A percentile compares a stretch with the other conserved stretches of the same genome.
phyloP scores from a whole-genome alignment of 2,888 invertebrate species.

The Trichogramma dendrolimi region DNA sequence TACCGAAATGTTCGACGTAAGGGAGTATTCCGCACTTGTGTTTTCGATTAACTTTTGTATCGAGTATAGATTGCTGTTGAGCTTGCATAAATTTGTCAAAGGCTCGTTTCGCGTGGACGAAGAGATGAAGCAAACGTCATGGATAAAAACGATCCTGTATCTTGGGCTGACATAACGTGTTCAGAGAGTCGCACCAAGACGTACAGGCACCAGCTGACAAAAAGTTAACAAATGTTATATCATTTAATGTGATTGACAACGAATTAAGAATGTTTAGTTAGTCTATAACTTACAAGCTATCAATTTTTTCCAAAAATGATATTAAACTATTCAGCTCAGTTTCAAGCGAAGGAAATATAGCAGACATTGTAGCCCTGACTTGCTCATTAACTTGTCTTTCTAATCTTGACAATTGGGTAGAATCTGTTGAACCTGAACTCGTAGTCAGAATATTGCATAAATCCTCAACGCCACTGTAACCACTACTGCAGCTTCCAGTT shows the following conservation, averaged over 20 bases:
- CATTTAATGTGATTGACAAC: not conserved
- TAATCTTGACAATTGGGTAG: slow-evolving; percentile 53
- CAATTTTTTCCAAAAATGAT: slow-evolving; percentile 78
- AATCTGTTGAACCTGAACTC: slow-evolving; percentile 45
- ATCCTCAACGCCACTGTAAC: slow-evolving; percentile 42
- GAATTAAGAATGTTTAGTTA: not conserved
- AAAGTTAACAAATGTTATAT: slow-evolving; percentile 7
- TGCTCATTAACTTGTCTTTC: slow-evolving; percentile 74
- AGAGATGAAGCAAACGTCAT: slow-evolving; percentile 82
- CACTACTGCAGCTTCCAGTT: slow-evolving; percentile 25
- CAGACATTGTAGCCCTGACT: slow-evolving; percentile 80
- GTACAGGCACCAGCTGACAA: slow-evolving; percentile 83
- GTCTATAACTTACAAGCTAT: slow-evolving; percentile 73
- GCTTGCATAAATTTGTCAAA: slow-evolving; percentile 89
- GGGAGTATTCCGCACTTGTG: slow-evolving; percentile 85
- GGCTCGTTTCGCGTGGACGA: slow-evolving; percentile 83
- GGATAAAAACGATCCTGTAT: slow-evolving; percentile 79
- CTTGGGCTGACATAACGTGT: slow-evolving; percentile 87
- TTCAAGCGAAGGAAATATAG: slow-evolving; percentile 85
- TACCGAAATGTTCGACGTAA: slow-evolving; percentile 86
- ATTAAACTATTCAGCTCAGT: slow-evolving; percentile 82
- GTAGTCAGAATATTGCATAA: slow-evolving; percentile 41
- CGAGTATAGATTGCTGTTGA: slow-evolving; percentile 71
- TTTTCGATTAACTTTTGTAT: slow-evolving; percentile 68
- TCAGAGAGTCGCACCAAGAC: slow-evolving; percentile 87